These are phyloP conservation scores for Halcyon chelicuti DNA, from an alignment of 2,797 vertebrate genomes.

Conservation along the genomic window DNA sequence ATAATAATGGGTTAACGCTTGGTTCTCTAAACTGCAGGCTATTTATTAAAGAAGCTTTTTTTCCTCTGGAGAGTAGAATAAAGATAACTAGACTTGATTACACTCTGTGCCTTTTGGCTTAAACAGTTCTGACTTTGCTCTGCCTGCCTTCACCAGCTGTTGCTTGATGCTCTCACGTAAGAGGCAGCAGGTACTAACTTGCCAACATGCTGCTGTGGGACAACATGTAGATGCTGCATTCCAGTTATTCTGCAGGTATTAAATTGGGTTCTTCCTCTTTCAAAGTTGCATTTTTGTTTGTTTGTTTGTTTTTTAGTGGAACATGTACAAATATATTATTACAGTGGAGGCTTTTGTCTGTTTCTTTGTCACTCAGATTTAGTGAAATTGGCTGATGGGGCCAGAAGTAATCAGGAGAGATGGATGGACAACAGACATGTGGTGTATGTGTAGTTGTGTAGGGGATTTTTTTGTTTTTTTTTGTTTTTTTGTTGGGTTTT, in stretches of 20 bases:
- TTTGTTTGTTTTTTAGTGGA: not conserved
- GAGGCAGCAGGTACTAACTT: not conserved
- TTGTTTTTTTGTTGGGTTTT: not conserved
- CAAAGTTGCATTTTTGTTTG: not conserved
- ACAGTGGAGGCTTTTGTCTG: not conserved
- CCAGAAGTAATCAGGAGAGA: not conserved
- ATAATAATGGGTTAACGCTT: not conserved
- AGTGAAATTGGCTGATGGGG: not conserved
- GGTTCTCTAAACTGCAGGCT: not conserved
- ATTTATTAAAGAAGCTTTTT: slow-evolving; percentile 17
- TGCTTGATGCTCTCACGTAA: not conserved
- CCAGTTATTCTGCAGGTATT: not conserved
- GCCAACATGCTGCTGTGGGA: not conserved
- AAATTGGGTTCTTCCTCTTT: not conserved
- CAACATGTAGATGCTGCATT: not conserved
- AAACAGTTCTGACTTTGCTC: not conserved
- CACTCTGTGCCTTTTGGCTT: not conserved
- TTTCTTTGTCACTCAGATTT: not conserved
- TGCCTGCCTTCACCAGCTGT: not conserved
- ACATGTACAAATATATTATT: not conserved
- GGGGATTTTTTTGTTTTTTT: not conserved
- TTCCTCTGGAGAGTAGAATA: not conserved
- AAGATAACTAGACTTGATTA: slow-evolving; percentile 6
- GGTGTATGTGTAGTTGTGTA: not conserved
- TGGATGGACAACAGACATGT: fast-evolving